phyloP scores from a whole-genome alignment of 2,797 vertebrate genomes.

The Hemitrygon akajei region DNA sequence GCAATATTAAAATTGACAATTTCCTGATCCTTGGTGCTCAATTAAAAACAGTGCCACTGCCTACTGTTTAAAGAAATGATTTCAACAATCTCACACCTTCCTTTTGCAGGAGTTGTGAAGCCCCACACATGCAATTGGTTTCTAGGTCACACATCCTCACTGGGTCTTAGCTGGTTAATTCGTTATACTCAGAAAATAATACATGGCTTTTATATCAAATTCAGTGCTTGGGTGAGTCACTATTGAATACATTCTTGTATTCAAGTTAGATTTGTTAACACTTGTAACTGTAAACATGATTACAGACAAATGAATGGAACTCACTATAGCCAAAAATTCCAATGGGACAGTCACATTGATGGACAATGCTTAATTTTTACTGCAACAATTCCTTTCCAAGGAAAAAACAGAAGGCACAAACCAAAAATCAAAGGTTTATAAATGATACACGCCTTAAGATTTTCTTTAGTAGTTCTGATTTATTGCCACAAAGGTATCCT shows the following conservation, averaged over 20 bases:
- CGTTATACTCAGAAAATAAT: not conserved
- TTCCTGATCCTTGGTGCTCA: not conserved
- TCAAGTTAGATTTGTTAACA: not conserved
- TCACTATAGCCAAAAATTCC: not conserved
- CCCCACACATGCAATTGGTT: conserved; percentile 39
- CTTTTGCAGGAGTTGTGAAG: conserved; percentile 55
- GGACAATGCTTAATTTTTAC: not conserved
- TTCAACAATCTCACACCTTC: not conserved
- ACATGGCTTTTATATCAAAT: not conserved
- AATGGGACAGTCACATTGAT: not conserved
- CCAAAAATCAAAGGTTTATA: not conserved
- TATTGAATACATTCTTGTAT: not conserved
- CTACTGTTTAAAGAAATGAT: not conserved
- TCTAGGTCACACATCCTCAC: not conserved
- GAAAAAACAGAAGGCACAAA: not conserved
- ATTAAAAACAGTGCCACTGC: not conserved
- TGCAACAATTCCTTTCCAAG: not conserved
- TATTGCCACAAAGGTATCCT: not conserved
- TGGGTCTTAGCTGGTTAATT: not conserved
- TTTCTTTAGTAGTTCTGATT: not conserved
- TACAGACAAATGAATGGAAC: not conserved
- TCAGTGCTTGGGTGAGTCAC: not conserved
- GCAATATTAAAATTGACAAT: not conserved
- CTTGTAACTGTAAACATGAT: not conserved
- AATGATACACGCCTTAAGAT: not conserved